Evolutionary conservation across 2,113 vertebrate genomes (phyloP).

Genomic region (Entelurus aequoreus): DNA sequence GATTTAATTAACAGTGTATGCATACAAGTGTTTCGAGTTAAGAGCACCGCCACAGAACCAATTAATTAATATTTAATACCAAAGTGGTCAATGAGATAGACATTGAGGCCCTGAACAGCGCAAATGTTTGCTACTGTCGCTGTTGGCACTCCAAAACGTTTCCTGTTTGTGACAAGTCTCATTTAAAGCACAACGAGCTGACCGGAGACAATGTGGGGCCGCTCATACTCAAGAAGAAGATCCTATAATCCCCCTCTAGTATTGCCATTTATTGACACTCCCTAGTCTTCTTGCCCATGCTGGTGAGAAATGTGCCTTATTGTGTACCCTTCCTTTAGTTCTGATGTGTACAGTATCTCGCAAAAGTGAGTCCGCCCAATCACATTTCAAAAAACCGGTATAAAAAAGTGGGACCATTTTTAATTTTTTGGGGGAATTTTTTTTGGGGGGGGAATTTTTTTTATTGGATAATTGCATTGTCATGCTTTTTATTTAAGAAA

Average conservation of each 20-base stretch:
- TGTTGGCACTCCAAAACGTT: conserved; percentile 99
- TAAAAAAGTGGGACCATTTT: too few relatives aligned
- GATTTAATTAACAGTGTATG: too few relatives aligned
- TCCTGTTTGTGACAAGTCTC: conserved; percentile 95
- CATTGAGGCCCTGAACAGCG: conserved; percentile 90
- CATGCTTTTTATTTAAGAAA: too few relatives aligned
- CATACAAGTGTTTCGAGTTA: too few relatives aligned
- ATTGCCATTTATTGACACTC: conserved; percentile 8
- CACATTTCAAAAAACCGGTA: too few relatives aligned
- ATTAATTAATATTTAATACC: conserved; percentile 26
- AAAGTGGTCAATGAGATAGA: conserved; percentile 99
- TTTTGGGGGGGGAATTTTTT: too few relatives aligned
- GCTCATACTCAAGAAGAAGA: conserved; percentile 97
- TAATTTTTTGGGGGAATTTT: too few relatives aligned
- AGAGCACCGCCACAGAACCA: too few relatives aligned
- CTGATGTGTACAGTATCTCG: too few relatives aligned
- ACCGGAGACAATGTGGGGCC: conserved; percentile 97
- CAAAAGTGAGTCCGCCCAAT: too few relatives aligned
- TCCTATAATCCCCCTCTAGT: conserved; percentile 72
- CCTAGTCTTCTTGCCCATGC: neutral
- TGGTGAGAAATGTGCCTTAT: neutral
- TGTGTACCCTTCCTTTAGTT: too few relatives aligned
- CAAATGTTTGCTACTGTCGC: conserved; percentile 92
- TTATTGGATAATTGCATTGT: too few relatives aligned
- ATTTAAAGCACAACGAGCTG: conserved; percentile 96